phyloP scores from a whole-genome alignment of 2,797 vertebrate species.

The Lophotriccus pileatus region DNA sequence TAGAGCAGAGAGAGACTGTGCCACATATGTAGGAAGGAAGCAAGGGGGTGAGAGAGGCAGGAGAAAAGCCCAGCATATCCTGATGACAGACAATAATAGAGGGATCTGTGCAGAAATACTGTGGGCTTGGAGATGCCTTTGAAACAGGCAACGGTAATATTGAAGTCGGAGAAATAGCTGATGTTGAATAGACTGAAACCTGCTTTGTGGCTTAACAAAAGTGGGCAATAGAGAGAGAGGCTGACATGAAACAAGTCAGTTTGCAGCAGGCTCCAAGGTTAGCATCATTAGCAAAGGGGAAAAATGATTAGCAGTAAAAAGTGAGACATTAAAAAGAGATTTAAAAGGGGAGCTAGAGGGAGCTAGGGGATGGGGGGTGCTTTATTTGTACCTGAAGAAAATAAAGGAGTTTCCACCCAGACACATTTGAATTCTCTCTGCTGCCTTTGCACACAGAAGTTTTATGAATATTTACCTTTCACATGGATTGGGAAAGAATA shows the following conservation, averaged over 20 bases:
- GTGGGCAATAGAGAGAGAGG: conserved; percentile 50
- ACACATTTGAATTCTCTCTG: neutral
- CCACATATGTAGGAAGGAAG: neutral
- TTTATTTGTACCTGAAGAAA: conserved; percentile 18
- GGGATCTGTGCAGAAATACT: conserved; percentile 53
- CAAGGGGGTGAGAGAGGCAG: neutral
- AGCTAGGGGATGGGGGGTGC: conserved; percentile 24
- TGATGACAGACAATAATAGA: conserved; percentile 57
- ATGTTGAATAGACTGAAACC: conserved; percentile 45
- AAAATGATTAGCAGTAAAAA: conserved; percentile 73
- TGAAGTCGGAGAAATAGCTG: conserved; percentile 44
- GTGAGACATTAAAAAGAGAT: conserved; percentile 64
- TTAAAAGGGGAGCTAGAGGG: conserved; percentile 40
- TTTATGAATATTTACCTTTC: conserved; percentile 65
- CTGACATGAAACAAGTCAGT: conserved; percentile 57
- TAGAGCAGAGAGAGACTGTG: conserved; percentile 36
- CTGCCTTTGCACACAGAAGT: neutral
- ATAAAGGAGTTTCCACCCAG: neutral
- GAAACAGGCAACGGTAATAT: conserved; percentile 38
- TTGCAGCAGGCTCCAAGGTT: conserved; percentile 58
- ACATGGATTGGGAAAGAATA: neutral
- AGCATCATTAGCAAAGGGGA: conserved; percentile 60
- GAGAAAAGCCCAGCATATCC: neutral
- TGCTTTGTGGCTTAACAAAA: conserved; percentile 67
- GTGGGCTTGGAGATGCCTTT: conserved; percentile 69